Conservation (phyloP, 2,113 vertebrate genomes). For the Colaptes auratus region DNA sequence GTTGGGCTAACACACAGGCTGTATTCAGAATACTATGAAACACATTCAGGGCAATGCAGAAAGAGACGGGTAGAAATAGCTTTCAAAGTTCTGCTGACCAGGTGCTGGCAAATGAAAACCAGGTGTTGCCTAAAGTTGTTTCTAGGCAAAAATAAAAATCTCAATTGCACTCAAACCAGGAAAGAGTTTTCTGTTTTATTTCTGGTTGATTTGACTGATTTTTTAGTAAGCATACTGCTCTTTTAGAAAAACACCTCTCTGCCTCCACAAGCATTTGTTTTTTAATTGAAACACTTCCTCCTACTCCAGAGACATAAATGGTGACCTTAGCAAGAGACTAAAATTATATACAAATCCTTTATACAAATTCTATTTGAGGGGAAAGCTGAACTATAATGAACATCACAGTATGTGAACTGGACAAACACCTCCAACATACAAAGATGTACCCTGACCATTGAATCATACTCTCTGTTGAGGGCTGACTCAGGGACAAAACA, state of each 20-base stretch:
- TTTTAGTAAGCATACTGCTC: not conserved
- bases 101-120: constrained; percentile 50
- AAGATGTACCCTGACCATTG: not conserved
- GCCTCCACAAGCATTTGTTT: not conserved
- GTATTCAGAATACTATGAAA: not conserved
- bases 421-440: not conserved
- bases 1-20: not conserved
- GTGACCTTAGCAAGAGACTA: not conserved
- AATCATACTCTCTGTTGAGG: not conserved
- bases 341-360: not conserved
- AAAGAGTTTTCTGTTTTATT: constrained; percentile 11
- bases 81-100: constrained; percentile 4
- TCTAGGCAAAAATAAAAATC: constrained; percentile 22
- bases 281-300: not conserved
- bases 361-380: not conserved
- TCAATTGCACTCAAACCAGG: not conserved
- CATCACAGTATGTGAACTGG: not conserved
- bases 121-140: not conserved
- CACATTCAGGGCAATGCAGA: not conserved
- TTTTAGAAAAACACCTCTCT: not conserved
- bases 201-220: not conserved
- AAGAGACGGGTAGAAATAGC: not conserved
- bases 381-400: not conserved
- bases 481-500: not conserved
- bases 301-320: not conserved